A percentile compares a stretch with the other conserved stretches of the same genome.
Evolutionary conservation across 1,140 invertebrate species (phyloP).

Genomic region (Rhopalosiphum padi): DNA sequence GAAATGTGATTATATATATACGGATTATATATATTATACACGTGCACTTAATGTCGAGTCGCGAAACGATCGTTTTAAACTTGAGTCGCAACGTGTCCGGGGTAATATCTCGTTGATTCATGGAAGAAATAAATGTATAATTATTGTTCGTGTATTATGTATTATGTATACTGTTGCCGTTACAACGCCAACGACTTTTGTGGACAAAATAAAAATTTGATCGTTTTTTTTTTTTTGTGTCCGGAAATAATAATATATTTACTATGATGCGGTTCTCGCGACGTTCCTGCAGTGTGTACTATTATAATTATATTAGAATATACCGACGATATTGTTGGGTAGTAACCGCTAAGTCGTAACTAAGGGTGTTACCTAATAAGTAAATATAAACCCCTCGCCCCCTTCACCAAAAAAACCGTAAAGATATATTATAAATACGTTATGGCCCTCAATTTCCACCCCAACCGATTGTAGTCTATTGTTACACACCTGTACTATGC

Average conservation of each 20-base stretch:
- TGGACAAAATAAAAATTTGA: neutral
- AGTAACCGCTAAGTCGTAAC: neutral
- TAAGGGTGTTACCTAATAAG: neutral
- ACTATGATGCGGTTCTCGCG: neutral
- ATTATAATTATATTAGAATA: neutral
- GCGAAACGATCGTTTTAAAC: conserved; percentile 14
- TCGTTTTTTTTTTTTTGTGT: neutral
- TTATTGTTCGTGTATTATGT: neutral
- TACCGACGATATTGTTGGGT: neutral
- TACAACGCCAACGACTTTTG: neutral
- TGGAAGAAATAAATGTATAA: neutral
- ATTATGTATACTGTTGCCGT: neutral
- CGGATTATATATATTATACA: neutral
- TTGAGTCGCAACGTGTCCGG: neutral
- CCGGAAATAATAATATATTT: neutral
- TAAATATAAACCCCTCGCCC: neutral
- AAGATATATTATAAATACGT: neutral
- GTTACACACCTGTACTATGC: neutral
- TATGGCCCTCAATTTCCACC: neutral
- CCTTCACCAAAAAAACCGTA: neutral
- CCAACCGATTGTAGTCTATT: neutral
- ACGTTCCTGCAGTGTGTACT: neutral
- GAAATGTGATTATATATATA: neutral
- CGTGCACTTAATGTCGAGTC: neutral
- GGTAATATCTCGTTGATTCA: neutral